Percentiles rank a stretch among this genome's conserved stretches.
Evolutionary conservation across 2,797 vertebrate species (phyloP).

Genomic region (Phalanger gymnotis): DNA sequence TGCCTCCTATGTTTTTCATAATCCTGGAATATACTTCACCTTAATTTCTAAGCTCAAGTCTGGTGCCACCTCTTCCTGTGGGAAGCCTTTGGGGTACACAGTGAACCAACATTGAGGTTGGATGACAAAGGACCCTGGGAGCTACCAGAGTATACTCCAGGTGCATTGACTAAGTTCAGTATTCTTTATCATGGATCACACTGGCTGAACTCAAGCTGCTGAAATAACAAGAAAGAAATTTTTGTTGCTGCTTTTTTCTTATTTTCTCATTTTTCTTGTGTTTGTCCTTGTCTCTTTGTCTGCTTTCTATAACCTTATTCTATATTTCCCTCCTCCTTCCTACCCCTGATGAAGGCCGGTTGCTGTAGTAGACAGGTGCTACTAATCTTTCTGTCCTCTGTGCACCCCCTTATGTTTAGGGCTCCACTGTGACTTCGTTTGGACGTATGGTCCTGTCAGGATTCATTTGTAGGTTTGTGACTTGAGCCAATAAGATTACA

Average conservation of each 20-base stretch:
- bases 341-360: not conserved
- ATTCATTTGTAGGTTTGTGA: not conserved
- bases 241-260: too few relatives aligned
- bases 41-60: not conserved
- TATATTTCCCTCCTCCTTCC: not conserved
- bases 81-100: not conserved
- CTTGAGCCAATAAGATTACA: not conserved
- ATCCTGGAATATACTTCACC: not conserved
- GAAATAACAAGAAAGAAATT: too few relatives aligned
- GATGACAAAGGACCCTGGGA: not conserved
- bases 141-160: not conserved
- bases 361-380: not conserved
- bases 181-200: too few relatives aligned
- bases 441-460: not conserved
- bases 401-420: not conserved
- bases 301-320: not conserved
- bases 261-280: too few relatives aligned
- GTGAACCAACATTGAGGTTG: too few relatives aligned
- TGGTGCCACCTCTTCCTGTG: not conserved
- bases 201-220: too few relatives aligned
- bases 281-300: too few relatives aligned
- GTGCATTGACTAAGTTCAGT: too few relatives aligned
- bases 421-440: not conserved
- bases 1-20: not conserved
- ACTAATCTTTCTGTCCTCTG: not conserved